Conservation (phyloP, 1,140 invertebrate species). For the Eufriesea mexicana region DNA sequence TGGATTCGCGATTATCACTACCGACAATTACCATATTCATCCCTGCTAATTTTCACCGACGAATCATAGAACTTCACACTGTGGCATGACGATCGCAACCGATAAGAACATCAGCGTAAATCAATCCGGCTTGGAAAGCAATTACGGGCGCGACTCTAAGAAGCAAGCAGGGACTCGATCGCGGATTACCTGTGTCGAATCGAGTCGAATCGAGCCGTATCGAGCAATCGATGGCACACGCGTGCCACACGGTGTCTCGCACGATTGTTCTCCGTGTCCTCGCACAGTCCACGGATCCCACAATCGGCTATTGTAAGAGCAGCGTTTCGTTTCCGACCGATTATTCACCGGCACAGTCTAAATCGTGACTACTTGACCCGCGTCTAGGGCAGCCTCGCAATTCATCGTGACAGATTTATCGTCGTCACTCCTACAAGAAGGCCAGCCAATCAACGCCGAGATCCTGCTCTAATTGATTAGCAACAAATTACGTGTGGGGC, state of each 20-base stretch:
- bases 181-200: not conserved
- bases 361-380: constrained; percentile 59
- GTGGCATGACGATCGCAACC: too few relatives aligned
- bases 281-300: not conserved
- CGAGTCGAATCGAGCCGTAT: too few relatives aligned
- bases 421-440: constrained; percentile 24
- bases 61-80: not conserved
- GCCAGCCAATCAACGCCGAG: constrained; percentile 46
- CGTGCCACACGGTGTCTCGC: too few relatives aligned
- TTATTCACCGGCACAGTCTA: constrained; percentile 54
- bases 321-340: constrained; percentile 51
- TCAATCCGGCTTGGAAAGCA: not conserved
- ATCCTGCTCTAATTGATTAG: constrained; percentile 59
- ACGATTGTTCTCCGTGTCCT: too few relatives aligned
- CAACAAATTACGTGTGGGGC: constrained; percentile 41
- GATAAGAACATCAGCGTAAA: not conserved
- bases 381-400: constrained; percentile 46
- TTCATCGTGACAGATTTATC: constrained; percentile 65
- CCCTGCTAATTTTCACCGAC: not conserved
- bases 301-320: constrained; percentile 15
- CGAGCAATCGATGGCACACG: not conserved
- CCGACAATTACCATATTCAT: not conserved
- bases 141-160: not conserved
- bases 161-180: not conserved
- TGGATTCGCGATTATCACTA: not conserved